phyloP scores from a whole-genome alignment of 2,113 vertebrate species.

The Macheiramphus alcinus region DNA sequence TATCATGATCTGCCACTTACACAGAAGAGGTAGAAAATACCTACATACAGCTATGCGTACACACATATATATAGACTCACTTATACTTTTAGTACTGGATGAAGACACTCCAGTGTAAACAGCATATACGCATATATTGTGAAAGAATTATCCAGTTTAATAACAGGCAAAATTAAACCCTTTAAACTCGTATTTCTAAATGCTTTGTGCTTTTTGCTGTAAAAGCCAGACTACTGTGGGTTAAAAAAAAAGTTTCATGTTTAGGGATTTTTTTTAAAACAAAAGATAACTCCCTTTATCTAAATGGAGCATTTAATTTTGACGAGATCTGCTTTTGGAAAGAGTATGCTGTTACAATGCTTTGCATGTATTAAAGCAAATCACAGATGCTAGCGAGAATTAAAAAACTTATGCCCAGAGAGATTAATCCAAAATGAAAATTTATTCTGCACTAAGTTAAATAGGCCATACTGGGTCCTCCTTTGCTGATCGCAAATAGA shows the following conservation, averaged over 20 bases:
- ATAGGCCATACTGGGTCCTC: background rate
- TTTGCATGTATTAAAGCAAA: conserved; percentile 28
- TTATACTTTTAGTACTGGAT: background rate
- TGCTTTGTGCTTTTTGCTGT: background rate
- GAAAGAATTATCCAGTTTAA: background rate
- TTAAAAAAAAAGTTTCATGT: background rate
- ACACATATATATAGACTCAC: background rate
- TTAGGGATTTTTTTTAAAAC: background rate
- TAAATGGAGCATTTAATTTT: background rate
- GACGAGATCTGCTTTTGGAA: background rate
- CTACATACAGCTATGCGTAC: too few relatives aligned
- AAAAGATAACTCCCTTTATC: background rate
- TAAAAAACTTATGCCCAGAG: background rate
- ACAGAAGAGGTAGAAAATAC: background rate
- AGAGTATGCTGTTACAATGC: background rate
- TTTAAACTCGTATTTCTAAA: background rate
- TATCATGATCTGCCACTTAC: background rate
- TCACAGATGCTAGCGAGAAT: background rate
- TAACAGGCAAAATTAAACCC: background rate
- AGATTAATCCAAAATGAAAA: conserved; percentile 17
- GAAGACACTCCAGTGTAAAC: background rate
- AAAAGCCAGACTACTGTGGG: background rate
- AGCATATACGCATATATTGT: background rate
- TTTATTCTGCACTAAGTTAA: background rate
- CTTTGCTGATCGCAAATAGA: background rate